Conservation (phyloP, 2,888 invertebrate genomes). For the Caenorhabditis sp. region DNA sequence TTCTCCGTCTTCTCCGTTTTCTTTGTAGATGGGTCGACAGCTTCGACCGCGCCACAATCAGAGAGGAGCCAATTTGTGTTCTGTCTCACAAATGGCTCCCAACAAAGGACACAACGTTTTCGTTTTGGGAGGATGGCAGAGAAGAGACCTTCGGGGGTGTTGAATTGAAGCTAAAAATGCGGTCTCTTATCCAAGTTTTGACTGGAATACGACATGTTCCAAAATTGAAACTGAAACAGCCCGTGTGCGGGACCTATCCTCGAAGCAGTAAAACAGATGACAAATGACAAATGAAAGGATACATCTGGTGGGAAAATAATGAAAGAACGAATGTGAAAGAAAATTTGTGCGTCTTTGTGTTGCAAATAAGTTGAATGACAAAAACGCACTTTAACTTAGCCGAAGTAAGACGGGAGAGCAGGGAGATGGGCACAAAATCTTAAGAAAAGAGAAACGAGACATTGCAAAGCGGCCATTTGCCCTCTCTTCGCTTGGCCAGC, state of each 20-base stretch:
- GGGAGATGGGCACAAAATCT: slow-evolving; percentile 43
- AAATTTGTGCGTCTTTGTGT: slow-evolving; percentile 6
- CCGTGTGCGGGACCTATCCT: slow-evolving; percentile 1
- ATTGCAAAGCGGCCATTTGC: slow-evolving; percentile 53
- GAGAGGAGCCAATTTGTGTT: slow-evolving; percentile 60
- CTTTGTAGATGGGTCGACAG: not conserved
- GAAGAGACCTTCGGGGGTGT: slow-evolving; percentile 37
- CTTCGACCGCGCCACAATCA: slow-evolving; percentile 54
- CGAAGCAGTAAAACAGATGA: not conserved
- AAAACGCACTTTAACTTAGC: slow-evolving; percentile 13
- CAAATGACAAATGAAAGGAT: slow-evolving; percentile 25
- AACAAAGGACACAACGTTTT: slow-evolving; percentile 59
- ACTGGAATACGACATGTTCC: too few species aligned
- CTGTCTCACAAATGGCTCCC: slow-evolving; percentile 51
- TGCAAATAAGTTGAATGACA: slow-evolving; percentile 7
- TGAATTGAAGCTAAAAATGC: not conserved
- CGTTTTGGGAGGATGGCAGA: slow-evolving; percentile 33
- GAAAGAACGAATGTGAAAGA: not conserved
- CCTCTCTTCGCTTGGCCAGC: slow-evolving; percentile 32
- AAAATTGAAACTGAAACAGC: not conserved
- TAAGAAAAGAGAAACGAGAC: slow-evolving; percentile 52
- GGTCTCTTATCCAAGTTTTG: too few species aligned
- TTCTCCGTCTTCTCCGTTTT: slow-evolving; percentile 2
- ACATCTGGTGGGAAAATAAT: slow-evolving; percentile 30
- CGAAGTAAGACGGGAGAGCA: slow-evolving; percentile 27